Evolutionary conservation across 2,797 vertebrate genomes (phyloP).

Genomic region (Melanotaenia boesemani): DNA sequence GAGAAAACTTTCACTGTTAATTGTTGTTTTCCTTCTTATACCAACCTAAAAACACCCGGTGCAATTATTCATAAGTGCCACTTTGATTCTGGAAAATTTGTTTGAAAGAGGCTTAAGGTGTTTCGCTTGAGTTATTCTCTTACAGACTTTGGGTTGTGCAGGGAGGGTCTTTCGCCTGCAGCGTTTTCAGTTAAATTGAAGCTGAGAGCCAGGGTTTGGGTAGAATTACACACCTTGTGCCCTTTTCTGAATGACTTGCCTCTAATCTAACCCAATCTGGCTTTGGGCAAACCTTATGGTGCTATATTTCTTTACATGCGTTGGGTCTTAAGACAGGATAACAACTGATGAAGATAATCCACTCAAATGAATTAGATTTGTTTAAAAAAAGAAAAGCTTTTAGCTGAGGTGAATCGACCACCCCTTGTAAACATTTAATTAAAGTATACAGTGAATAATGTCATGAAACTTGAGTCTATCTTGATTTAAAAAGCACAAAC

Average conservation of each 20-base stretch:
- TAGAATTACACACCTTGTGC: constrained; percentile 78
- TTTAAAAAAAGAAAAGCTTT: constrained; percentile 60
- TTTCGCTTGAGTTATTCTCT: constrained; percentile 76
- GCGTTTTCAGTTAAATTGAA: constrained; percentile 76
- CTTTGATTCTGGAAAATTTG: constrained; percentile 83
- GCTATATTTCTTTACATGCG: constrained; percentile 81
- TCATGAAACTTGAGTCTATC: constrained; percentile 53
- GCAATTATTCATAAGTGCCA: constrained; percentile 87
- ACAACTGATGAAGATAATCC: constrained; percentile 78
- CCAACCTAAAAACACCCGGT: constrained; percentile 78
- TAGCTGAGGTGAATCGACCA: constrained; percentile 51
- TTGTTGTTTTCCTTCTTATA: constrained; percentile 86
- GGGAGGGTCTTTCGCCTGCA: constrained; percentile 55
- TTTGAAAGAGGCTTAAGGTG: constrained; percentile 84
- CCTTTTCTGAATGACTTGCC: constrained; percentile 74
- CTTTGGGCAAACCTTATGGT: constrained; percentile 78
- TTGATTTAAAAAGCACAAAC: constrained; percentile 62
- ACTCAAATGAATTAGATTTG: constrained; percentile 79
- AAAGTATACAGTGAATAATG: constrained; percentile 58
- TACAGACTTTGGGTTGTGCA: constrained; percentile 66
- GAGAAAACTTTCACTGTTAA: constrained; percentile 80
- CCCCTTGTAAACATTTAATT: constrained; percentile 72
- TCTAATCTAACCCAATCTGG: constrained; percentile 87
- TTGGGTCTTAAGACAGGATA: constrained; percentile 76
- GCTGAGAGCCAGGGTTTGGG: constrained; percentile 64